Conservation (phyloP, 2,113 vertebrate species). For the Chlorodrepanis virens region DNA sequence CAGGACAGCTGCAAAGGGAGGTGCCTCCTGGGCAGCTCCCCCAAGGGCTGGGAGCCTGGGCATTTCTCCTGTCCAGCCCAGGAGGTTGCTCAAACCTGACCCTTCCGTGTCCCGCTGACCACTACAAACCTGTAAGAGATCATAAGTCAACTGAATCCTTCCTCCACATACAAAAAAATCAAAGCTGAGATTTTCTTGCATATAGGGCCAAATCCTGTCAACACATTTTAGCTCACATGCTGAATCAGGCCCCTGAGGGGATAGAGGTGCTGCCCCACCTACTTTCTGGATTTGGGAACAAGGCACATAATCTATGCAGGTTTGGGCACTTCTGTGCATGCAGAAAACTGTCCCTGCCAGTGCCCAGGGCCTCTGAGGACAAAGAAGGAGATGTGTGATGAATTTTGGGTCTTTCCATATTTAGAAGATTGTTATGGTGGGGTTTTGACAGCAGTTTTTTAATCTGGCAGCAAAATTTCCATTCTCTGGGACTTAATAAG, state of each 20-base stretch:
- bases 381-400: background rate
- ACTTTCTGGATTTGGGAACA: conserved; percentile 1
- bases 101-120: background rate
- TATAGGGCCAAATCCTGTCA: conserved; percentile 45
- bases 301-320: conserved; percentile 35
- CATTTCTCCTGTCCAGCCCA: background rate
- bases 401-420: background rate
- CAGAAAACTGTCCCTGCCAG: background rate
- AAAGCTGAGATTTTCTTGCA: background rate
- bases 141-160: background rate
- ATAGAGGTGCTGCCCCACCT: conserved; percentile 39
- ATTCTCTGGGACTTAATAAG: background rate
- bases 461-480: background rate
- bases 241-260: conserved; percentile 53
- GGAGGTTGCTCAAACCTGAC: background rate
- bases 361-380: conserved; percentile 1
- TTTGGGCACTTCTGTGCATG: conserved; percentile 27
- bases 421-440: background rate
- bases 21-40: background rate
- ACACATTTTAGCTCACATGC: background rate
- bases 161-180: background rate
- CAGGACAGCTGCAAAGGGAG: background rate
- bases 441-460: background rate
- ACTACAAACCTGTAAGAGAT: background rate
- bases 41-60: background rate